Conservation (phyloP, 37 sponge, comb jelly and placozoan genomes). For the Aphrocallistes beatrix region DNA sequence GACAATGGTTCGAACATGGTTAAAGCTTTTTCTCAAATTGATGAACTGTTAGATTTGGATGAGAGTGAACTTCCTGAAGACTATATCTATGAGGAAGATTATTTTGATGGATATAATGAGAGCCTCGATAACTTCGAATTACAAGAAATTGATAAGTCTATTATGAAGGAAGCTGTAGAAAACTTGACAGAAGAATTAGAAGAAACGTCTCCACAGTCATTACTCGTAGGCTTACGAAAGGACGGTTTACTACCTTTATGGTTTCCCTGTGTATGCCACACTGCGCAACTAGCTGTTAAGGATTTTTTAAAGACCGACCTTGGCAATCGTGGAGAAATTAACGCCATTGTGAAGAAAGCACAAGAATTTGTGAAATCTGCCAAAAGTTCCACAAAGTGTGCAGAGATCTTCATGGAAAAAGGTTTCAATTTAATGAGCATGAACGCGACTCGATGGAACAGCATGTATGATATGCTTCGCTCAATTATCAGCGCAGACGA, state of each 20-base stretch:
- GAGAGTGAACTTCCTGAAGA: neutral
- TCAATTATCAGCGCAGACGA: neutral
- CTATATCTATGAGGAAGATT: neutral
- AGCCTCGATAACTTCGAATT: neutral
- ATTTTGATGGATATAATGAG: neutral
- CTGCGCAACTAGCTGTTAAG: conserved; percentile 4
- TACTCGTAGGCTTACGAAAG: conserved; percentile 9
- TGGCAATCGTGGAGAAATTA: neutral
- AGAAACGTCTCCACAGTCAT: neutral
- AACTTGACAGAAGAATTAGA: neutral
- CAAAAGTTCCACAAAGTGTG: conserved; percentile 3
- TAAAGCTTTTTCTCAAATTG: neutral
- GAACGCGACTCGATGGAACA: conserved; percentile 15
- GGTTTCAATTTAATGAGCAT: neutral
- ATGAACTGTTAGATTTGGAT: conserved; percentile 12
- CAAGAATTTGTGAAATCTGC: neutral
- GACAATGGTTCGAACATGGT: conserved; percentile 18
- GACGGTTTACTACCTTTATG: neutral
- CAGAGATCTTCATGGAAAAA: neutral
- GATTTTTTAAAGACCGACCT: neutral
- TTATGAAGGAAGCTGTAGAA: neutral
- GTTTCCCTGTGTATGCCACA: neutral
- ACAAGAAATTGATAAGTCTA: neutral
- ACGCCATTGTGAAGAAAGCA: neutral
- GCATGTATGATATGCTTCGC: conserved; percentile 10